Conservation (phyloP, 1,140 invertebrate species). For the Drosophila watanabei region DNA sequence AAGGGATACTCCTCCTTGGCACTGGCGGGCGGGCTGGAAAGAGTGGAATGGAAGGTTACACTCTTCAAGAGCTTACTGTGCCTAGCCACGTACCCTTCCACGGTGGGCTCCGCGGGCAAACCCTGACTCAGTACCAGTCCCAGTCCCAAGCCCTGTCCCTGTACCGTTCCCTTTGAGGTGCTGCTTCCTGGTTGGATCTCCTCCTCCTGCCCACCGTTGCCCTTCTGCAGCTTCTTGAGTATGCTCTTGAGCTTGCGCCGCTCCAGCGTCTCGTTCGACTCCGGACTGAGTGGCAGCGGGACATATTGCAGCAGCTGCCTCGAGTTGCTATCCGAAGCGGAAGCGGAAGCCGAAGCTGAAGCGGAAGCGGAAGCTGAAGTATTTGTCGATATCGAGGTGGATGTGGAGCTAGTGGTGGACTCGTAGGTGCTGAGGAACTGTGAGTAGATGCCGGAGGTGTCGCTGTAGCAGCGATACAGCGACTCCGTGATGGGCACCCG, state of each 20-base stretch:
- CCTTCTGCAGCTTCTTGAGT: conserved; percentile 89
- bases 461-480: conserved; percentile 89
- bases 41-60: conserved; percentile 94
- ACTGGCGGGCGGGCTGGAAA: conserved; percentile 91
- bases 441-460: conserved; percentile 85
- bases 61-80: conserved; percentile 95
- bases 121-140: conserved; percentile 85
- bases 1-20: conserved; percentile 79
- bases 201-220: conserved; percentile 8
- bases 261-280: conserved; percentile 93
- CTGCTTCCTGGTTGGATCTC: conserved; percentile 76
- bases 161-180: conserved; percentile 85
- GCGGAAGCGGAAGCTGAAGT: conserved; percentile 50
- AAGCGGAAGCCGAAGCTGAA: conserved; percentile 22
- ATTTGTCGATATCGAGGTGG: conserved; percentile 59
- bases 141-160: conserved; percentile 75
- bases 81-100: conserved; percentile 94
- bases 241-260: conserved; percentile 93
- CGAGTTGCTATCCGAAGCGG: conserved; percentile 74
- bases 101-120: conserved; percentile 88
- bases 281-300: conserved; percentile 87
- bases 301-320: conserved; percentile 79
- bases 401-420: conserved; percentile 74
- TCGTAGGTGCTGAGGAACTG: conserved; percentile 78
- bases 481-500: conserved; percentile 87